Evolutionary conservation across 2,797 vertebrate genomes (phyloP).

Genomic region (Geotrypetes seraphini): DNA sequence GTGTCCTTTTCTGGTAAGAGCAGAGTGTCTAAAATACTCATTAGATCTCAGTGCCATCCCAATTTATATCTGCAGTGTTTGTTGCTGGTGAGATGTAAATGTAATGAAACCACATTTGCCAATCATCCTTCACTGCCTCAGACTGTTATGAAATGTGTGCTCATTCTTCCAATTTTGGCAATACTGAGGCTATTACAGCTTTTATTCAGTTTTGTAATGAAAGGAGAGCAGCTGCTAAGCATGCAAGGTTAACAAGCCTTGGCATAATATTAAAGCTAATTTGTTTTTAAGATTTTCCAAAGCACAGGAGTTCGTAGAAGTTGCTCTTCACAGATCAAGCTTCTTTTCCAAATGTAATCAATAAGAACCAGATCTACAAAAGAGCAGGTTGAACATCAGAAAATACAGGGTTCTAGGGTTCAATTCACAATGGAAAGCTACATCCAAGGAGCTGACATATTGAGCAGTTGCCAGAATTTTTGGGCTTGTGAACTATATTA

Average conservation of each 20-base stretch:
- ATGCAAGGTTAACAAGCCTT: conserved; percentile 48
- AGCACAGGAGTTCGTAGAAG: conserved; percentile 23
- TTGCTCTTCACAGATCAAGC: conserved; percentile 14
- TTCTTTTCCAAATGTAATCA: too few species aligned
- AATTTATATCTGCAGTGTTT: conserved; percentile 39
- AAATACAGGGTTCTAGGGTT: conserved; percentile 19
- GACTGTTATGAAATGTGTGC: conserved; percentile 21
- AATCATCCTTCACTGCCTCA: conserved; percentile 25
- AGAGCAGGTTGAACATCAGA: conserved; percentile 12
- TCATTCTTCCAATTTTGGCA: conserved; percentile 21
- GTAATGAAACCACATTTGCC: conserved; percentile 31
- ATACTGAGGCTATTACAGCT: conserved; percentile 14
- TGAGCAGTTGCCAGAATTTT: conserved; percentile 14
- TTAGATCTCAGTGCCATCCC: conserved; percentile 31
- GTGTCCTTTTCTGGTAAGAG: conserved; percentile 55
- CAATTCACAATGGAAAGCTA: conserved; percentile 8
- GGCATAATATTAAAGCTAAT: conserved; percentile 28
- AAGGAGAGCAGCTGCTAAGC: conserved; percentile 35
- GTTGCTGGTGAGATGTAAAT: conserved; percentile 25
- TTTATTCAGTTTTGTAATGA: conserved; percentile 33
- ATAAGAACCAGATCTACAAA: conserved; percentile 20
- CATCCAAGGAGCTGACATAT: conserved; percentile 2
- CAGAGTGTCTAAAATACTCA: conserved; percentile 35
- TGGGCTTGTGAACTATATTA: conserved; percentile 21
- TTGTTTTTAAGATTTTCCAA: conserved; percentile 28